These are phyloP conservation scores for Clytia hemisphaerica DNA, from an alignment of 30 jellyfish, hydroid and myxozoan genomes.

Conservation along the genomic window DNA sequence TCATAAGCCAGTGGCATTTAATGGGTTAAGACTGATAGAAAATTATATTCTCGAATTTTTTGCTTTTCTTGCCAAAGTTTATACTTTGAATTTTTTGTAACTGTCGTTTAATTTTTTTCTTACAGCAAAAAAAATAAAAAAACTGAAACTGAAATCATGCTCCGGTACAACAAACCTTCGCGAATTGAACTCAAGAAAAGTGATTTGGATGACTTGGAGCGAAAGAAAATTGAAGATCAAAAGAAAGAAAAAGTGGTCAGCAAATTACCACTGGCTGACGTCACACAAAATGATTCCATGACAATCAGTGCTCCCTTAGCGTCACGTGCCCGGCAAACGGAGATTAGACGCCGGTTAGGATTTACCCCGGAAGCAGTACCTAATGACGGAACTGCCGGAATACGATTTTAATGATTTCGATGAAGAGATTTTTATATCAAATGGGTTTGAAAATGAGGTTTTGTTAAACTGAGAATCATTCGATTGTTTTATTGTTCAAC, in stretches of 20 bases:
- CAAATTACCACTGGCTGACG: background rate
- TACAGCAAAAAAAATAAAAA: no score
- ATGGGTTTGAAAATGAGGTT: no score
- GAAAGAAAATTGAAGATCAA: conserved; percentile 23
- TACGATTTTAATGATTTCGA: conserved; percentile 50
- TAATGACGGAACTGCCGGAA: conserved; percentile 66
- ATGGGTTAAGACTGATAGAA: background rate
- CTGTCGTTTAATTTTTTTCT: no score
- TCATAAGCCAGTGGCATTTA: background rate
- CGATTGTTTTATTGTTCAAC: no score
- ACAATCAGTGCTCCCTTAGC: conserved; percentile 10
- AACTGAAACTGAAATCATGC: conserved; percentile 39
- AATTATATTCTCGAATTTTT: background rate
- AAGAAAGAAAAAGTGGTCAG: background rate
- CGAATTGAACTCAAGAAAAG: conserved; percentile 73
- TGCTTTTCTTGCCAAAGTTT: background rate
- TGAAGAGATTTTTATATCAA: no score
- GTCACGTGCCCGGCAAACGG: conserved; percentile 50
- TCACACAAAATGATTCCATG: conserved; percentile 4
- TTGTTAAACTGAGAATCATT: no score
- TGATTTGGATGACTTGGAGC: conserved; percentile 72
- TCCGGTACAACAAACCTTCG: conserved; percentile 81
- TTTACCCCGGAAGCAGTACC: conserved; percentile 75
- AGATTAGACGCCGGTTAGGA: conserved; percentile 75
- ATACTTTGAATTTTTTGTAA: background rate